Base-by-base conservation (phyloP, 2,113 vertebrate species). In the Acinonyx jubatus region DNA sequence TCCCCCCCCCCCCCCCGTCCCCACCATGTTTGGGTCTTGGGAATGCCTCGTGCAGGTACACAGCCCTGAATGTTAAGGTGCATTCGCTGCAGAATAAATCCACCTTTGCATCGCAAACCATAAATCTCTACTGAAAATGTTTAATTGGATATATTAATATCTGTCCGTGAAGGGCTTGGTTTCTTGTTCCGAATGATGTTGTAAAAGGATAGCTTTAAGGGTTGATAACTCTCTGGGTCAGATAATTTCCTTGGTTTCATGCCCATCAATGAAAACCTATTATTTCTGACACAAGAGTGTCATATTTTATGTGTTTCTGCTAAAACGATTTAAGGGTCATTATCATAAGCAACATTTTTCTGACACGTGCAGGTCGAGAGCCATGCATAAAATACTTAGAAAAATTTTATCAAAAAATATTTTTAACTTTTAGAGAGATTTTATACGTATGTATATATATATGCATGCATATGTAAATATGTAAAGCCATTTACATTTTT, bases 241-340 rank as follows among this genome's bases (percentile, higher is more conserved):
- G 48, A 89, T 63, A 12, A 87, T 91, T 79, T 88, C 23, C 61
- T 80, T 88, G 55, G 38, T 97, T 95, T 94, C 48, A 55, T 87
- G 68, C n/a, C 38, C 68, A 65, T 94, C 2, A 33, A 29, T 76
- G 87, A 96, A 92, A 94, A 61, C 27, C 74, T 33, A 76, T 84
- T 95, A 89, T 65, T 80, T 84, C 84, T 85, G 36, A 92, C 7
- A 68, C 1, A 31, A 83, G 11, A 66, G 73, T 80, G 25, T 69
- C 69, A 73, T 9, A 52, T 81, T 83, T 74, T 92, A 57, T 63
- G n/a, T 36, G 27, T 85, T 79, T 95, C 89, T 52, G 80, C 12
- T 10, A 50, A 83, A 89, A 94, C 29, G 57, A 74, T 83, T 68
- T 85, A 91, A 95, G 36, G 57, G 41, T 78, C 10, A 25, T 92